Percentiles rank a stretch among this genome's conserved stretches.
phyloP scores from a whole-genome alignment of 2,797 vertebrate genomes.

The Hafferia zeledoni region DNA sequence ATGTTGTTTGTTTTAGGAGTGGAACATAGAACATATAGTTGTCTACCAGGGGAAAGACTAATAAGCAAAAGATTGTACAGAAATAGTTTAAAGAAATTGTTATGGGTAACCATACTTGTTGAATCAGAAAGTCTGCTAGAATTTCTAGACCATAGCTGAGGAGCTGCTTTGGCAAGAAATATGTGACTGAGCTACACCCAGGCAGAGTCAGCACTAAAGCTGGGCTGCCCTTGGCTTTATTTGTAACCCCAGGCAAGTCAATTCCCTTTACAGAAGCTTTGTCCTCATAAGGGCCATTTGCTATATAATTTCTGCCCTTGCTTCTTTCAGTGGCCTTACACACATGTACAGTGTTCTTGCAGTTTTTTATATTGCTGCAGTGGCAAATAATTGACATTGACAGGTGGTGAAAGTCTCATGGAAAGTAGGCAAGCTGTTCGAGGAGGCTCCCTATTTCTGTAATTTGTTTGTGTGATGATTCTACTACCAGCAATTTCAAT shows the following conservation, averaged over 20 bases:
- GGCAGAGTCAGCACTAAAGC: neutral
- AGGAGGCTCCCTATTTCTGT: neutral
- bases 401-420: neutral
- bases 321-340: neutral
- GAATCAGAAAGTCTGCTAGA: constrained; percentile 21
- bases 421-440: neutral
- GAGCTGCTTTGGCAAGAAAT: neutral
- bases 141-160: neutral
- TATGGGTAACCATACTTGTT: constrained; percentile 27
- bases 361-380: neutral
- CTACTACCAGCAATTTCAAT: neutral
- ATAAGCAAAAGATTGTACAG: constrained; percentile 23
- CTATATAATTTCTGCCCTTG: neutral
- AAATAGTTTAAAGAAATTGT: constrained; percentile 52
- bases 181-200: neutral
- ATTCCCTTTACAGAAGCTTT: neutral
- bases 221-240: neutral
- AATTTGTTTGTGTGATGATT: neutral
- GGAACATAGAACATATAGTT: constrained; percentile 63
- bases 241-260: neutral
- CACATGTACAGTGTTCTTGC: neutral
- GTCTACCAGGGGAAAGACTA: constrained; percentile 50
- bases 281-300: neutral
- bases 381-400: neutral
- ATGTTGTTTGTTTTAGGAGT: constrained; percentile 78